Evolutionary conservation across 2,797 vertebrate genomes (phyloP).

Genomic region (Cyclopterus lumpus): DNA sequence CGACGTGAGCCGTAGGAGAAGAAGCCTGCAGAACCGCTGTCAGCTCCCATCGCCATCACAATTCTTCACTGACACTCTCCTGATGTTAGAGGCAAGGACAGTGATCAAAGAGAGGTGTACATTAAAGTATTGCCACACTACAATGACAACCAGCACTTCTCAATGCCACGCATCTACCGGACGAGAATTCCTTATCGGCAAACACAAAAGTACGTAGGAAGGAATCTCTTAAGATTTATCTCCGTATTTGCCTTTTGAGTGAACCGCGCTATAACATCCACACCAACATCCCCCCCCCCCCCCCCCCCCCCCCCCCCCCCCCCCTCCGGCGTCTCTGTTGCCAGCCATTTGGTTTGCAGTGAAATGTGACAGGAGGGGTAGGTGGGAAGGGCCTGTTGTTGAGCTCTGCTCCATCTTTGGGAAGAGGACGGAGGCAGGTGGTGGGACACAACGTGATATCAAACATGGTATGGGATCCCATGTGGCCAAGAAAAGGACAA

Average conservation of each 20-base stretch:
- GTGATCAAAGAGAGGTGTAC: slow-evolving; percentile 66
- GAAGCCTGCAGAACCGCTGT: slow-evolving; percentile 58
- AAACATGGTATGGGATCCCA: slow-evolving; percentile 62
- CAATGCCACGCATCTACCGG: slow-evolving; percentile 28
- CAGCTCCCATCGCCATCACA: slow-evolving; percentile 68
- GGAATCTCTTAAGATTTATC: slow-evolving; percentile 38
- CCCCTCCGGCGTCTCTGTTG: slow-evolving; percentile 31
- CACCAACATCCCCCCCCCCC: slow-evolving; percentile 24
- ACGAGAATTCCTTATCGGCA: slow-evolving; percentile 45
- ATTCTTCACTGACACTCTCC: slow-evolving; percentile 58
- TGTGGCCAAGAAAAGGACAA: slow-evolving; percentile 56
- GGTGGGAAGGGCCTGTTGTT: slow-evolving; percentile 15
- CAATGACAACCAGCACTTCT: slow-evolving; percentile 41
- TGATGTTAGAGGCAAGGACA: slow-evolving; percentile 73
- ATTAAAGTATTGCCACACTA: slow-evolving; percentile 42
- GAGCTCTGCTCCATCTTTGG: slow-evolving; percentile 28
- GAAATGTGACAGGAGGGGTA: slow-evolving; percentile 44
- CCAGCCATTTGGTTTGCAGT: slow-evolving; percentile 59
- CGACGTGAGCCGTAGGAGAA: slow-evolving; percentile 63
- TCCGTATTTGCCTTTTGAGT: slow-evolving; percentile 24
- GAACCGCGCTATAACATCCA: slow-evolving; percentile 29
- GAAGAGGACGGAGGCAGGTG: slow-evolving; percentile 49
- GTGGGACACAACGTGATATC: slow-evolving; percentile 66
- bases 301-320: slow-evolving; percentile 18
- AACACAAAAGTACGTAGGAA: slow-evolving; percentile 40